phyloP scores from a whole-genome alignment of 2,113 vertebrate species.

The Eonycteris spelaea region DNA sequence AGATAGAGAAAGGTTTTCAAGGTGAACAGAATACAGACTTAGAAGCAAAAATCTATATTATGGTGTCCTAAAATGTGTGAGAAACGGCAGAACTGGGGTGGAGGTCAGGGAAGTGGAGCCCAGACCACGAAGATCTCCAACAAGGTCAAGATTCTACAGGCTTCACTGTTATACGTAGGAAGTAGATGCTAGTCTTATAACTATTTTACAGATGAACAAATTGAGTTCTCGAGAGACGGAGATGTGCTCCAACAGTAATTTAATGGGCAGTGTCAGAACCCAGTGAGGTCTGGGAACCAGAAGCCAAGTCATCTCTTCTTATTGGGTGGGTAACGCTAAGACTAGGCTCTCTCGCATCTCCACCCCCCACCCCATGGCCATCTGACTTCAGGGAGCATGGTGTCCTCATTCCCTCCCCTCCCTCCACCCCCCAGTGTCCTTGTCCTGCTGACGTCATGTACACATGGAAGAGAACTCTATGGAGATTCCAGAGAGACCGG shows the following conservation, averaged over 20 bases:
- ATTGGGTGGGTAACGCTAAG: not conserved
- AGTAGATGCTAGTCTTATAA: not conserved
- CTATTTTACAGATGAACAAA: not conserved
- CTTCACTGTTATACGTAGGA: not conserved
- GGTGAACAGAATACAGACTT: not conserved
- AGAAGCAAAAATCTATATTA: not conserved
- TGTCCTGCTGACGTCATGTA: conserved; percentile 47
- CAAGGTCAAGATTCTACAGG: not conserved
- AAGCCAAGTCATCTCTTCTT: not conserved
- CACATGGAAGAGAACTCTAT: conserved; percentile 56
- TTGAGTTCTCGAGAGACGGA: not conserved
- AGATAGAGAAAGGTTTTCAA: not conserved
- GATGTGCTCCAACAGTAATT: not conserved
- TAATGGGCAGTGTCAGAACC: not conserved
- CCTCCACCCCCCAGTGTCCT: not conserved
- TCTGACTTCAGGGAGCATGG: not conserved
- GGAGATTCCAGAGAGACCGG: conserved; percentile 65
- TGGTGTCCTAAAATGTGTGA: not conserved
- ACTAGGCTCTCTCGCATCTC: not conserved
- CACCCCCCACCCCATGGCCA: not conserved
- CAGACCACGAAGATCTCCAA: not conserved
- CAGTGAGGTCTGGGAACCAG: not conserved
- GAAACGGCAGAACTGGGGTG: not conserved
- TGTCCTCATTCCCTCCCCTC: not conserved
- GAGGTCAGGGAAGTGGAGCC: not conserved